phyloP scores from a whole-genome alignment of 2,888 invertebrate genomes.

The Monoplex corrugatus region DNA sequence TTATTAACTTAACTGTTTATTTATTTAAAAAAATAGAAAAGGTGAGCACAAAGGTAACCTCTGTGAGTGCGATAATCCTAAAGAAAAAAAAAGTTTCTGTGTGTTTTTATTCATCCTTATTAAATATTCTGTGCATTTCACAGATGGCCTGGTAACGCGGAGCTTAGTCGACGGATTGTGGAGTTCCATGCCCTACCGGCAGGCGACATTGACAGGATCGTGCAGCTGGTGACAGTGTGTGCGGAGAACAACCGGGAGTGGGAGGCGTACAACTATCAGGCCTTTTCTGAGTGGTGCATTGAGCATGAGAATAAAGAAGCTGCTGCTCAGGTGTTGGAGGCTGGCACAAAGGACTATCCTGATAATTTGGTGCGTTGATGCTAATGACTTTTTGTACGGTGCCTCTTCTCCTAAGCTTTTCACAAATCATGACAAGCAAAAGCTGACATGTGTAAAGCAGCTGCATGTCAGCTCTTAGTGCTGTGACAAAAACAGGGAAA shows the following conservation, averaged over 20 bases:
- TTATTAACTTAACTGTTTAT: no score
- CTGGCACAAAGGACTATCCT: conserved; percentile 55
- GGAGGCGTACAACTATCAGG: conserved; percentile 51
- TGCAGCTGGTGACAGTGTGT: conserved; percentile 48
- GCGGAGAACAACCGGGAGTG: conserved; percentile 53
- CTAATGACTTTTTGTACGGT: no score
- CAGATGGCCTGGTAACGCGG: conserved; percentile 60
- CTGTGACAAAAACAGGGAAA: no score
- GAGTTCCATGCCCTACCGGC: conserved; percentile 54
- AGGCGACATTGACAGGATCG: conserved; percentile 42
- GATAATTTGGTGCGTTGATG: conserved; percentile 52
- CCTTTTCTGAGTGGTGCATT: conserved; percentile 55
- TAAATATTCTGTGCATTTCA: not conserved
- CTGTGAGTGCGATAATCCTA: no score
- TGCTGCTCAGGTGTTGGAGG: conserved; percentile 54
- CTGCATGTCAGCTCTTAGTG: no score
- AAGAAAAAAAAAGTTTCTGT: no score
- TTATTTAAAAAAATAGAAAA: no score
- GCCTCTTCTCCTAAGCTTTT: no score
- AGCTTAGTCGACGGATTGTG: conserved; percentile 50
- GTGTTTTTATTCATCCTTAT: not conserved
- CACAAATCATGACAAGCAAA: no score
- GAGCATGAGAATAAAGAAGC: conserved; percentile 43
- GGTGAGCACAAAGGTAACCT: no score
- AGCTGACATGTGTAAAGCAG: no score